phyloP scores from a whole-genome alignment of 2,797 vertebrate species.

The Sus cebifrons region DNA sequence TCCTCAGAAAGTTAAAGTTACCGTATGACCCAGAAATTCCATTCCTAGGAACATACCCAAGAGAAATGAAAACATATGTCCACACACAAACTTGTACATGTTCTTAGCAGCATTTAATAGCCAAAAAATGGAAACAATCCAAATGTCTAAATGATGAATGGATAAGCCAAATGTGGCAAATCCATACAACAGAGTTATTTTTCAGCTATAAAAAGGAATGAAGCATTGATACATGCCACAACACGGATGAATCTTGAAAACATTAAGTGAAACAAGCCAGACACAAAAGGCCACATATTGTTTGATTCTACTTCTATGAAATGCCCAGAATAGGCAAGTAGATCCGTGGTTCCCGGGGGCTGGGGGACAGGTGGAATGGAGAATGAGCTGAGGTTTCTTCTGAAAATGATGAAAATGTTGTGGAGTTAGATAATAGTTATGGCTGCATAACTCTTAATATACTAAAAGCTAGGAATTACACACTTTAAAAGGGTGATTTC shows the following conservation, averaged over 20 bases:
- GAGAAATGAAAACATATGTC: slow-evolving; percentile 33
- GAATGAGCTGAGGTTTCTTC: background rate
- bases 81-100: background rate
- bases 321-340: background rate
- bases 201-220: background rate
- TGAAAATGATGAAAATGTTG: slow-evolving; percentile 22
- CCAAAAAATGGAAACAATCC: background rate
- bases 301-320: background rate
- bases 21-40: background rate
- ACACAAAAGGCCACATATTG: slow-evolving; percentile 4
- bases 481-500: background rate
- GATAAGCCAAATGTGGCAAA: slow-evolving; percentile 14
- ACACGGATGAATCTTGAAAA: background rate
- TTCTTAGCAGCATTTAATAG: background rate
- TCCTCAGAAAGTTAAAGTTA: slow-evolving; percentile 22
- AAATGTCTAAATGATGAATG: background rate
- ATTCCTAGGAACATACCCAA: background rate
- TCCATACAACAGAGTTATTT: background rate
- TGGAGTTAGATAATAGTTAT: background rate
- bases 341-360: background rate
- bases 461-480: background rate
- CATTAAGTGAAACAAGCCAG: slow-evolving; percentile 6
- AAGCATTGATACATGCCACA: background rate
- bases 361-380: background rate
- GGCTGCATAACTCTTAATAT: background rate